Percentiles rank a stretch among this genome's conserved stretches.
Conservation (phyloP, 2,113 vertebrate genomes). For the Alouatta palliata region DNA sequence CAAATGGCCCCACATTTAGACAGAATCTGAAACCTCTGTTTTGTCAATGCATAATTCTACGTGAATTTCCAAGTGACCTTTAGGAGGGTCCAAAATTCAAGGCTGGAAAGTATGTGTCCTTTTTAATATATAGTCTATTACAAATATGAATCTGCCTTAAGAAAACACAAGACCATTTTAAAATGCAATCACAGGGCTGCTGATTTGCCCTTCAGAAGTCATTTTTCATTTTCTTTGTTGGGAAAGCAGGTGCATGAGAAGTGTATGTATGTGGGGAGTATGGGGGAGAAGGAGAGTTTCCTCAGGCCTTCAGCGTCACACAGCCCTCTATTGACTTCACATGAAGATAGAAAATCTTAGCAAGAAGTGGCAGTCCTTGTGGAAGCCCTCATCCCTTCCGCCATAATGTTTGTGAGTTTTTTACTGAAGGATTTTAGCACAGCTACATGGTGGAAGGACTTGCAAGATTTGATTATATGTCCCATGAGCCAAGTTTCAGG, state of each 20-base stretch:
- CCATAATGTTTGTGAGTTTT: neutral
- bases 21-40: neutral
- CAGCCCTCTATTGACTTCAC: neutral
- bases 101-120: neutral
- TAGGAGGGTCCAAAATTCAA: neutral
- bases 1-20: neutral
- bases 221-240: neutral
- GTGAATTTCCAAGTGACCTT: neutral
- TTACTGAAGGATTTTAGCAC: neutral
- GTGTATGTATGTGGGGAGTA: neutral
- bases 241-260: neutral
- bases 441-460: neutral
- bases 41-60: neutral
- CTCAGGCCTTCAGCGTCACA: neutral
- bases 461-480: neutral
- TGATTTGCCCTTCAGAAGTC: neutral
- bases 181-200: neutral
- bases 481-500: conserved; percentile 39
- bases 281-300: too few relatives aligned
- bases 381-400: neutral
- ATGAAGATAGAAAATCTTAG: neutral
- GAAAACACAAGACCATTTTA: neutral
- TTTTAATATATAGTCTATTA: neutral
- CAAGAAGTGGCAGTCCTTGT: neutral
- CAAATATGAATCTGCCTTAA: neutral